phyloP scores from a whole-genome alignment of 2,113 vertebrate species.

The Phycodurus eques region DNA sequence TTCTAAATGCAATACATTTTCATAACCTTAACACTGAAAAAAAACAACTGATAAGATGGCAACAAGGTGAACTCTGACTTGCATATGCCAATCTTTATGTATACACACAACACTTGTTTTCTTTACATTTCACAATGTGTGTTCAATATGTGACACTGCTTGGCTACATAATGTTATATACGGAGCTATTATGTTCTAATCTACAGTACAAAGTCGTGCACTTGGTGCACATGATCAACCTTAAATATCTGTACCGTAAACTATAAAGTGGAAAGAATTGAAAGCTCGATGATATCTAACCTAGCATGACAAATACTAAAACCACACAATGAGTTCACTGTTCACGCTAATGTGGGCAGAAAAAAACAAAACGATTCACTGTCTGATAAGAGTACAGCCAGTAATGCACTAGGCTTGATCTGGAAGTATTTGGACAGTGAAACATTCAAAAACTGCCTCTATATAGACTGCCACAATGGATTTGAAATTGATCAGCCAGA shows the following conservation, averaged over 20 bases:
- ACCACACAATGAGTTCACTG: constrained; percentile 29
- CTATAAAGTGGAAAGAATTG: constrained; percentile 24
- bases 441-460: background rate
- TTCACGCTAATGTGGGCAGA: constrained; percentile 30
- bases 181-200: constrained; percentile 21
- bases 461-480: background rate
- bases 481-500: background rate
- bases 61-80: constrained; percentile 19
- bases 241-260: constrained; percentile 22
- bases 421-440: background rate
- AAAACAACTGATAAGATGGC: constrained; percentile 22
- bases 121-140: constrained; percentile 24
- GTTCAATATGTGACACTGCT: constrained; percentile 20
- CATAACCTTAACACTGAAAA: constrained; percentile 34
- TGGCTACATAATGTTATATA: constrained; percentile 18
- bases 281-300: constrained; percentile 28
- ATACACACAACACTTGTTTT: constrained; percentile 8
- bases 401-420: constrained; percentile 13
- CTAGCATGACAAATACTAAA: constrained; percentile 49
- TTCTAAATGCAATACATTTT: constrained; percentile 12
- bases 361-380: constrained; percentile 17
- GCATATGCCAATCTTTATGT: constrained; percentile 12
- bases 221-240: constrained; percentile 32
- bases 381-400: constrained; percentile 25
- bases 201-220: constrained; percentile 15